Evolutionary conservation across 2,113 vertebrate genomes (phyloP).

Genomic region (Lucifuga dentata): DNA sequence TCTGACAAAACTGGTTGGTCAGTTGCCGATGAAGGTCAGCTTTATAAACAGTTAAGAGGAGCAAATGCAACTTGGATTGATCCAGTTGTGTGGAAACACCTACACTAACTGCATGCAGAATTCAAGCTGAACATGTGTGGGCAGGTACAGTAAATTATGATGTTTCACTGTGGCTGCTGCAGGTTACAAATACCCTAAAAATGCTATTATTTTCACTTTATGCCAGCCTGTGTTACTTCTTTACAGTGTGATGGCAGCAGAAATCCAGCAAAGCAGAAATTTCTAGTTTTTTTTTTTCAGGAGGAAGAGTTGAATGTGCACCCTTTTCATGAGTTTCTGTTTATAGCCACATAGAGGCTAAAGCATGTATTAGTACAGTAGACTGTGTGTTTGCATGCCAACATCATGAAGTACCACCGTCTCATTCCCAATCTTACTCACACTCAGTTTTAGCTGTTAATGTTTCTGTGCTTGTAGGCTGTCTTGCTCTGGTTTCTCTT

Average conservation of each 20-base stretch:
- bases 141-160: no score
- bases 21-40: neutral
- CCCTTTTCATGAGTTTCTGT: neutral
- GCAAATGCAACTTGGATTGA: neutral
- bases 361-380: no score
- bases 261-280: neutral
- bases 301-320: neutral
- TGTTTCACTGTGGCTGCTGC: neutral
- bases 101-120: neutral
- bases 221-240: neutral
- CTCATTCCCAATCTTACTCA: no score
- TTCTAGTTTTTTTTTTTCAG: no score
- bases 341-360: neutral
- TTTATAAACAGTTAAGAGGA: neutral
- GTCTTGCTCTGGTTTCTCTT: no score
- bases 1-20: constrained; percentile 3
- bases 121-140: neutral
- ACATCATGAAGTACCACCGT: no score
- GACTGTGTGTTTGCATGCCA: no score
- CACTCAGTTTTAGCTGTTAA: no score
- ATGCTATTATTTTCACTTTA: neutral
- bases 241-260: neutral
- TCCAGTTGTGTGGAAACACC: neutral
- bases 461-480: no score
- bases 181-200: neutral